A percentile compares a stretch with the other conserved stretches of the same genome.
These are phyloP conservation scores for Tetragonisca angustula DNA, from an alignment of 2,888 invertebrate genomes.

Conservation along the genomic window DNA sequence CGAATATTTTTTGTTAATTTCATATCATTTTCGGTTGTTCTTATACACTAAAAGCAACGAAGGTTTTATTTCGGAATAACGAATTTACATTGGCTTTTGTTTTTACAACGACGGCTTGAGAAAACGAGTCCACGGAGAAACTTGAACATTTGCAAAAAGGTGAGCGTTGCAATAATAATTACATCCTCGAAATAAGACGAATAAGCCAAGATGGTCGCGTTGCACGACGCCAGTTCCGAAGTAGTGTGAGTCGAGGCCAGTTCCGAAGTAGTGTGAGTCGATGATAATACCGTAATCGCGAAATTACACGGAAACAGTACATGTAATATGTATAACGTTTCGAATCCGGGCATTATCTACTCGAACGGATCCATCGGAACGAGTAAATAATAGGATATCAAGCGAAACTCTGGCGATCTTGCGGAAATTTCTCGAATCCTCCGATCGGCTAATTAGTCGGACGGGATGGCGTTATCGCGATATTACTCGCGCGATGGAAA, in stretches of 20 bases:
- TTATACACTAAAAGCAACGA: too few relatives aligned
- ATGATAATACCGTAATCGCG: constrained; percentile 1
- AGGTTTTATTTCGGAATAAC: too few relatives aligned
- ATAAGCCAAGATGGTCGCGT: neutral
- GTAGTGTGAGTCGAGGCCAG: neutral
- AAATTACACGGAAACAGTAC: neutral
- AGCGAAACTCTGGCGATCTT: neutral
- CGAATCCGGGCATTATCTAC: constrained; percentile 7
- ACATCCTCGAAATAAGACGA: neutral
- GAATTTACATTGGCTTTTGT: too few relatives aligned
- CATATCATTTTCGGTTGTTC: too few relatives aligned
- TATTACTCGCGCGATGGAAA: neutral
- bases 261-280: neutral
- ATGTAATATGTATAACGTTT: neutral
- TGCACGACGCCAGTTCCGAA: neutral
- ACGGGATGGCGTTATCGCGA: neutral
- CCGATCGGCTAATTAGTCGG: constrained; percentile 16
- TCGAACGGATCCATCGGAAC: neutral
- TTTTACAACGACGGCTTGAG: too few relatives aligned
- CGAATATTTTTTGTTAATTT: too few relatives aligned
- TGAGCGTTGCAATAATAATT: too few relatives aligned
- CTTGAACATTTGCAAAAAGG: too few relatives aligned
- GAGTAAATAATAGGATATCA: neutral
- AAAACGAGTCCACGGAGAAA: too few relatives aligned
- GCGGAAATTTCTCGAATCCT: constrained; percentile 1